These are phyloP conservation scores for Agrochola lychnidis DNA, from an alignment of 2,888 invertebrate species.

Conservation along the genomic window DNA sequence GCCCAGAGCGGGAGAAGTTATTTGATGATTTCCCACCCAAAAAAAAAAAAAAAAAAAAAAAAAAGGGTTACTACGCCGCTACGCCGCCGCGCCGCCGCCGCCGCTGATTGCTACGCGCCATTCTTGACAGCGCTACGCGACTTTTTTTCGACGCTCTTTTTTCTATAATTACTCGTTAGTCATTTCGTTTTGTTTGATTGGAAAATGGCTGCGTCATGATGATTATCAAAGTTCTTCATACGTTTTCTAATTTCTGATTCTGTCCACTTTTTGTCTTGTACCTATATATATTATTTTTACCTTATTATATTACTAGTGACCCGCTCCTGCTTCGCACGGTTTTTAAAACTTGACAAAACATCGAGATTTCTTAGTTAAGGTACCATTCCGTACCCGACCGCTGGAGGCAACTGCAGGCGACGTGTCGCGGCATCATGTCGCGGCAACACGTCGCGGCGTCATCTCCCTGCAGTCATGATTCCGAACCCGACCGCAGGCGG, in stretches of 20 bases:
- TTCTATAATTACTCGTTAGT: neutral
- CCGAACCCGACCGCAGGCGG: too few relatives aligned
- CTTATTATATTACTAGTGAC: neutral
- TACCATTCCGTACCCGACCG: too few relatives aligned
- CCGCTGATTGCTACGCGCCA: constrained; percentile 20
- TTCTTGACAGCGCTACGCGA: neutral
- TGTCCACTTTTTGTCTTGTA: neutral
- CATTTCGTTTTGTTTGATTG: neutral
- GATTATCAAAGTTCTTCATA: neutral
- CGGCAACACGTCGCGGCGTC: too few relatives aligned
- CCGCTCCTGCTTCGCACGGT: too few relatives aligned
- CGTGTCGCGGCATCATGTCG: too few relatives aligned
- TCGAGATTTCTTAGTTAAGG: too few relatives aligned
- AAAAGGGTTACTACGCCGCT: neutral
- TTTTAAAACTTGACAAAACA: too few relatives aligned
- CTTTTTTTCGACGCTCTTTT: neutral
- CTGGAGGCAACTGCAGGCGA: too few relatives aligned
- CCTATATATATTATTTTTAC: neutral
- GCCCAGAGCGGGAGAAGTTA: too few relatives aligned
- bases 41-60: too few relatives aligned
- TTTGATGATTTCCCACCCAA: too few relatives aligned
- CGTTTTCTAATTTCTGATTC: neutral
- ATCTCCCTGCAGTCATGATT: too few relatives aligned
- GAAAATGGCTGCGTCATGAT: neutral
- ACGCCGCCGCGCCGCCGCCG: constrained; percentile 1